Percentiles rank a stretch among this genome's conserved stretches.
Conservation (phyloP, 1,140 invertebrate species). For the Octopus bimaculoides region DNA sequence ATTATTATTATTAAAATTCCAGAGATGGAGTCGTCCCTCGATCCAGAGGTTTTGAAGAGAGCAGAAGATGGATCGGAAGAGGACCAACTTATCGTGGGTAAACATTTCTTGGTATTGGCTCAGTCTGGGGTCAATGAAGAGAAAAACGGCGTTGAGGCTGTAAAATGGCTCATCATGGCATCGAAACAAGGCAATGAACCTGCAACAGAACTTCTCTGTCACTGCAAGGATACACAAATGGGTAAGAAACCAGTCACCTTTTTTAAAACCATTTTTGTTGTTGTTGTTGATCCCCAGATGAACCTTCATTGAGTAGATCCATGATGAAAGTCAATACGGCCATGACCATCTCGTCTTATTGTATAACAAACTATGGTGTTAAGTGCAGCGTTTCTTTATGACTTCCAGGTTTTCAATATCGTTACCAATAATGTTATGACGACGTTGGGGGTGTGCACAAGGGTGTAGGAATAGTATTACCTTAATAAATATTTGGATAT, state of each 20-base stretch:
- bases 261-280: not conserved
- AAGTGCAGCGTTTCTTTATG: too few species aligned
- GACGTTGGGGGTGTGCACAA: too few species aligned
- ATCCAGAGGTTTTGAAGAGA: not conserved
- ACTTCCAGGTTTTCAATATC: too few species aligned
- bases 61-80: conserved; percentile 44
- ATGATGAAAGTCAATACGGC: too few species aligned
- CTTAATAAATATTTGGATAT: too few species aligned
- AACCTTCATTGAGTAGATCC: too few species aligned
- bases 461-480: too few species aligned
- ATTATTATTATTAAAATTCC: too few species aligned
- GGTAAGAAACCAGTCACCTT: conserved; percentile 65
- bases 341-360: too few species aligned
- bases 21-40: not conserved
- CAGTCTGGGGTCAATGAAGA: conserved; percentile 34
- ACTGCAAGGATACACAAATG: conserved; percentile 74
- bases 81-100: conserved; percentile 35
- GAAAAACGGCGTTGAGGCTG: conserved; percentile 69
- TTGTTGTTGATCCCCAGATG: too few species aligned
- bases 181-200: conserved; percentile 85
- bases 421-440: too few species aligned
- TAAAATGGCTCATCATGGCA: conserved; percentile 85
- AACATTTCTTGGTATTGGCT: conserved; percentile 41
- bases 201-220: conserved; percentile 74
- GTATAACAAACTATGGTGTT: too few species aligned